Percentiles rank a stretch among this genome's conserved stretches.
Evolutionary conservation across 1,140 invertebrate species (phyloP).

Genomic region (Brachionus plicatilis): DNA sequence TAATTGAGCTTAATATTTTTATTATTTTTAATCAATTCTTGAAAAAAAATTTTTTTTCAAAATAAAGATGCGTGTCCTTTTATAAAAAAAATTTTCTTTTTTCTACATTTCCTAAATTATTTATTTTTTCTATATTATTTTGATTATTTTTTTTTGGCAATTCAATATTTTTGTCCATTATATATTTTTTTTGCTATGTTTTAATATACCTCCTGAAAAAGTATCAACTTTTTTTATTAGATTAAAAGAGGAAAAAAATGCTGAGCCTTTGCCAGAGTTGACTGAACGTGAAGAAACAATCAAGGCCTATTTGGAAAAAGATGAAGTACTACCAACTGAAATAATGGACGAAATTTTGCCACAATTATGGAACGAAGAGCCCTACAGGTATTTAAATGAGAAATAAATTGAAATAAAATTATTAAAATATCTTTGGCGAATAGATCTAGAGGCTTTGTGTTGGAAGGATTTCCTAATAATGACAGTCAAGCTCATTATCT

Average conservation of each 20-base stretch:
- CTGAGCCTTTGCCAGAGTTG: conserved; percentile 48
- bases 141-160: too few species aligned
- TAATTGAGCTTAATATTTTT: too few species aligned
- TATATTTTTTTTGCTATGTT: too few species aligned
- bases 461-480: conserved; percentile 55
- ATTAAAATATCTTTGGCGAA: not conserved
- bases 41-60: too few species aligned
- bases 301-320: conserved; percentile 49
- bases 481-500: conserved; percentile 51
- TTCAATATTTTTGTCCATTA: too few species aligned
- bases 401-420: not conserved
- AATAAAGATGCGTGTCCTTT: too few species aligned
- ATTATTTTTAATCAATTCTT: too few species aligned
- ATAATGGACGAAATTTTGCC: conserved; percentile 51
- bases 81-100: too few species aligned
- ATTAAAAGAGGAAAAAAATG: conserved; percentile 4
- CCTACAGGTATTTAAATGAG: conserved; percentile 48
- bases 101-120: too few species aligned
- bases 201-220: too few species aligned
- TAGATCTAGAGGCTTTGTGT: conserved; percentile 50
- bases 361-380: conserved; percentile 54
- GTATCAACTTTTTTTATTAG: not conserved
- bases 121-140: too few species aligned
- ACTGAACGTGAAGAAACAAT: conserved; percentile 56
- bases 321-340: conserved; percentile 49